Conservation (phyloP, 2,888 invertebrate genomes). For the Leucophenga maculata region DNA sequence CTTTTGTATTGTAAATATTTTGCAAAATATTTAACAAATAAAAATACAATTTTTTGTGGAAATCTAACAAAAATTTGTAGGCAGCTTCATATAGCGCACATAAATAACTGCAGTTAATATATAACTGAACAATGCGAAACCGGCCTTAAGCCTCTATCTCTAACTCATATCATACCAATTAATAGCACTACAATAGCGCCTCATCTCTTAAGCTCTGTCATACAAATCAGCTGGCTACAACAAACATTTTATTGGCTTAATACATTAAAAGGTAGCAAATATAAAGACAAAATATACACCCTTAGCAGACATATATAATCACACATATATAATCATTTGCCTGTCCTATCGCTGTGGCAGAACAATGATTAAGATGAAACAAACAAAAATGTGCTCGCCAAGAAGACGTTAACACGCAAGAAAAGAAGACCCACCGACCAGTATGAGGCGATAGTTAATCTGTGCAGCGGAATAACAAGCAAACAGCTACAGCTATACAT, state of each 20-base stretch:
- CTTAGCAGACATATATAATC: conserved; percentile 46
- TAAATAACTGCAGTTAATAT: too few species aligned
- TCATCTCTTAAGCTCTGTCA: too few species aligned
- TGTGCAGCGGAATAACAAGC: background rate
- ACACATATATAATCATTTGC: conserved; percentile 10
- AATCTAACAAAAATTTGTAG: too few species aligned
- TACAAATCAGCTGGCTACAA: background rate
- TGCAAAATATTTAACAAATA: too few species aligned
- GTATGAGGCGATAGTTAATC: background rate
- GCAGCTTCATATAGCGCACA: too few species aligned
- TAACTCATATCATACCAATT: background rate
- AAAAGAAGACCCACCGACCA: background rate
- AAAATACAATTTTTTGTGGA: too few species aligned
- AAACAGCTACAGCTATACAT: too few species aligned
- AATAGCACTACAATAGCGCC: background rate
- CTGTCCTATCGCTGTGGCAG: background rate
- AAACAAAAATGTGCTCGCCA: background rate
- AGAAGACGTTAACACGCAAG: background rate
- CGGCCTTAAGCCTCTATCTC: too few species aligned
- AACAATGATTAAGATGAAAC: conserved; percentile 17
- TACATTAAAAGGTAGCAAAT: conserved; percentile 58
- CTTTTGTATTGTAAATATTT: too few species aligned
- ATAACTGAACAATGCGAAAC: too few species aligned
- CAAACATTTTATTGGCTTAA: conserved; percentile 46
- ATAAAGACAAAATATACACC: conserved; percentile 30